phyloP scores from a whole-genome alignment of 2,113 vertebrate species.

The Microcebus tavaratra region DNA sequence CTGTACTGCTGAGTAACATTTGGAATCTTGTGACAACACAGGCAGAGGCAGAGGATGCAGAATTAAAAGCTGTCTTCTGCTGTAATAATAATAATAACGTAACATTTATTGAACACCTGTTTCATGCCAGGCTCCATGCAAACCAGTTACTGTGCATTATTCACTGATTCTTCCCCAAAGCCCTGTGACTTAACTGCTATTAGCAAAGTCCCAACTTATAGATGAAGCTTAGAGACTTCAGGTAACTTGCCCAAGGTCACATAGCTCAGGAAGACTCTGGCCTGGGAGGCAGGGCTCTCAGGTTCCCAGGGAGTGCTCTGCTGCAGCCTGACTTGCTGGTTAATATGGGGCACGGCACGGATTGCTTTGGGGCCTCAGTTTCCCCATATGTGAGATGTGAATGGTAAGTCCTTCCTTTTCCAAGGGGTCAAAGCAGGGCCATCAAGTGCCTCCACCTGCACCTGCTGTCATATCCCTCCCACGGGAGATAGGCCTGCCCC shows the following conservation, averaged over 20 bases:
- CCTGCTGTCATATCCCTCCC: background rate
- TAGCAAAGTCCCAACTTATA: background rate
- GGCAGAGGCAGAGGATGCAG: background rate
- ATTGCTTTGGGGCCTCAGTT: background rate
- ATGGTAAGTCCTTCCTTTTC: background rate
- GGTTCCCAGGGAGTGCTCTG: background rate
- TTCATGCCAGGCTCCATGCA: background rate
- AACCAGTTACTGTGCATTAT: background rate
- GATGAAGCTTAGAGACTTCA: background rate
- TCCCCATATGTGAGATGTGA: background rate
- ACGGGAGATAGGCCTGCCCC: background rate
- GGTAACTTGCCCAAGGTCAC: slow-evolving; percentile 57
- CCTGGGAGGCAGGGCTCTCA: background rate
- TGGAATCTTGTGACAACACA: background rate
- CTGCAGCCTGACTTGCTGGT: background rate
- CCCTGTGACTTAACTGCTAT: background rate
- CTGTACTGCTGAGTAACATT: background rate
- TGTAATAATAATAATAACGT: background rate
- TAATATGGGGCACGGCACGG: background rate
- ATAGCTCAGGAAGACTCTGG: background rate
- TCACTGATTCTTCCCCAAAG: background rate
- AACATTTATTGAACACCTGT: background rate
- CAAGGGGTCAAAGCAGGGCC: background rate
- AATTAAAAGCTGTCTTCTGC: background rate
- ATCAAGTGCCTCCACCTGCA: background rate